A percentile compares a stretch with the other conserved stretches of the same genome.
phyloP scores from a whole-genome alignment of 1,140 invertebrate species.

The Ruditapes philippinarum region DNA sequence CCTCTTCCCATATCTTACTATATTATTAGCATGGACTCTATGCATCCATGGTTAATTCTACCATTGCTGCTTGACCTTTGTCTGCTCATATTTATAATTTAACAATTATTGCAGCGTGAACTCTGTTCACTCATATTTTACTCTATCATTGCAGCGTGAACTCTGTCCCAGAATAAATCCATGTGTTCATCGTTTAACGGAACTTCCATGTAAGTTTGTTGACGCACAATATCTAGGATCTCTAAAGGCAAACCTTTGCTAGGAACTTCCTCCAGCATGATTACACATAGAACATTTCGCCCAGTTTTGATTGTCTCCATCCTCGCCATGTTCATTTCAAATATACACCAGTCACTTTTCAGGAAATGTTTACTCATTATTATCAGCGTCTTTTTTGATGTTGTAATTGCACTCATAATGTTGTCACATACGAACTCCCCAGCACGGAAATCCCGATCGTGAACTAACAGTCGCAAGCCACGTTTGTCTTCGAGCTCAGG shows the following conservation, averaged over 20 bases:
- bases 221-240: constrained; percentile 25
- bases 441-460: constrained; percentile 95
- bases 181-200: not conserved
- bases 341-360: constrained; percentile 90
- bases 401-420: constrained; percentile 88
- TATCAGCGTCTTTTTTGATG: constrained; percentile 89
- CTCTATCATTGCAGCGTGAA: not conserved
- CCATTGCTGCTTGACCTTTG: too few relatives aligned
- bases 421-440: constrained; percentile 91
- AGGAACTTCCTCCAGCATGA: constrained; percentile 10
- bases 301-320: constrained; percentile 41
- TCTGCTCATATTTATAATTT: too few relatives aligned
- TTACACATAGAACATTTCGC: constrained; percentile 17
- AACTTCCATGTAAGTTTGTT: constrained; percentile 17
- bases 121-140: not conserved
- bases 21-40: too few relatives aligned
- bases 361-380: constrained; percentile 89
- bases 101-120: too few relatives aligned
- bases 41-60: too few relatives aligned
- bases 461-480: constrained; percentile 94
- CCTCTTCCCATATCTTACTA: too few relatives aligned
- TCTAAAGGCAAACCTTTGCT: not conserved
- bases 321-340: constrained; percentile 90
- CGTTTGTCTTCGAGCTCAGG: constrained; percentile 36
- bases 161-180: constrained; percentile 26